These are phyloP conservation scores for Coracias cyanogaster DNA, from an alignment of 2,797 vertebrate species.

Conservation along the genomic window DNA sequence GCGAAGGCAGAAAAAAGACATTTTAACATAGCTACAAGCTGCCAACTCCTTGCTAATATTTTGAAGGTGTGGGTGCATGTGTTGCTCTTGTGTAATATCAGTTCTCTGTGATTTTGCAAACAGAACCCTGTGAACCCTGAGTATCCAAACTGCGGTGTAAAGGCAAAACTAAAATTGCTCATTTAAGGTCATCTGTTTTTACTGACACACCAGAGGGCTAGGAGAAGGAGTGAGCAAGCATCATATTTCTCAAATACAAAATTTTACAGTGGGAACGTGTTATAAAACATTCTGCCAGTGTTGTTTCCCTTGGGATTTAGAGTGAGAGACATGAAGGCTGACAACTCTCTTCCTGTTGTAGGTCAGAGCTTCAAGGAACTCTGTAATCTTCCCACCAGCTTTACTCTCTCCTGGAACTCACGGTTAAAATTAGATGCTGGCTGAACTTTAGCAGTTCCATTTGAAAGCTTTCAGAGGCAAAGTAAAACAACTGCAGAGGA, in stretches of 20 bases:
- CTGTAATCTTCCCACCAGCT: constrained; percentile 95
- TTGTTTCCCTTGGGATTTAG: constrained; percentile 88
- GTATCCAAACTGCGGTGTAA: constrained; percentile 40
- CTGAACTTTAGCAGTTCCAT: constrained; percentile 84
- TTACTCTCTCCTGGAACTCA: constrained; percentile 85
- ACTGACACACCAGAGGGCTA: constrained; percentile 59
- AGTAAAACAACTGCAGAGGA: constrained; percentile 73
- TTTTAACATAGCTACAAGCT: constrained; percentile 3
- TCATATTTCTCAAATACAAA: constrained; percentile 78
- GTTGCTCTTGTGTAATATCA: constrained; percentile 47
- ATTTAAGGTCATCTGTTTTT: constrained; percentile 73
- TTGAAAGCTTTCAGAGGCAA: constrained; percentile 80
- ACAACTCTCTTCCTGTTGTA: constrained; percentile 90
- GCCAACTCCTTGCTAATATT: constrained; percentile 39
- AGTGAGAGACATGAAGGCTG: constrained; percentile 85
- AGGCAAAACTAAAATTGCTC: constrained; percentile 71
- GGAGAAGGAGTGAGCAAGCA: constrained; percentile 71
- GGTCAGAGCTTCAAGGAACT: constrained; percentile 92
- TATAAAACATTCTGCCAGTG: constrained; percentile 90
- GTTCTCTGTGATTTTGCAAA: constrained; percentile 50
- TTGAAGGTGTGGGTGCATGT: constrained; percentile 50
- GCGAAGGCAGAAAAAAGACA: neutral
- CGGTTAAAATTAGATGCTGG: constrained; percentile 92
- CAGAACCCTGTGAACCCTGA: constrained; percentile 62
- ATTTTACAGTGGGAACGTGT: constrained; percentile 90